Conservation (phyloP, 2,888 invertebrate genomes). For the Epinotia bilunana region DNA sequence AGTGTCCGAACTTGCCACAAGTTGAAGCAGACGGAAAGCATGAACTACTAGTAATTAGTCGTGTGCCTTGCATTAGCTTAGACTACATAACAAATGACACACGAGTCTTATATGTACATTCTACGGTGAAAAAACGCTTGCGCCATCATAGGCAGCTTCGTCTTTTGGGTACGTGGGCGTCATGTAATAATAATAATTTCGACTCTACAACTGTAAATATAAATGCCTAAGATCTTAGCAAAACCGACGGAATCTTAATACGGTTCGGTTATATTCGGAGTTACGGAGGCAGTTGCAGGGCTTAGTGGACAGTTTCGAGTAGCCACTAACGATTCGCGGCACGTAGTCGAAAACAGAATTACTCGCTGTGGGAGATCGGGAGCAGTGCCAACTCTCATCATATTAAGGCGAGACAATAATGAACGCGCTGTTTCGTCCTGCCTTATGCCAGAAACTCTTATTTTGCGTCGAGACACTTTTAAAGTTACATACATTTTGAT, state of each 20-base stretch:
- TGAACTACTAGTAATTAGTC: too few relatives aligned
- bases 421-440: conserved; percentile 66
- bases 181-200: too few relatives aligned
- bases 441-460: conserved; percentile 55
- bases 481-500: not conserved
- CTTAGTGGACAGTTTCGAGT: conserved; percentile 55
- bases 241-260: conserved; percentile 17
- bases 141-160: too few relatives aligned
- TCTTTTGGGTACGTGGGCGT: too few relatives aligned
- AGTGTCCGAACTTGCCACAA: too few relatives aligned
- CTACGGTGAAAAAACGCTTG: too few relatives aligned
- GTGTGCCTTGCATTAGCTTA: too few relatives aligned
- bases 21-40: too few relatives aligned
- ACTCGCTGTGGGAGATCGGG: conserved; percentile 66
- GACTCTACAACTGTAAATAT: not conserved
- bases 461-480: conserved; percentile 37
- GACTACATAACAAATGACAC: too few relatives aligned
- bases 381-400: conserved; percentile 79
- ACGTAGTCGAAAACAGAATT: conserved; percentile 78
- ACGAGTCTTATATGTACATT: too few relatives aligned
- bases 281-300: conserved; percentile 48
- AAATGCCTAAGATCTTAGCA: not conserved
- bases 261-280: conserved; percentile 8
- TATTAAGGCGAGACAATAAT: conserved; percentile 78
- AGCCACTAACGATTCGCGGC: conserved; percentile 68